Percentiles rank a stretch among this genome's conserved stretches.
Evolutionary conservation across 2,888 invertebrate species (phyloP).

Genomic region (Iphiclides podalirius): DNA sequence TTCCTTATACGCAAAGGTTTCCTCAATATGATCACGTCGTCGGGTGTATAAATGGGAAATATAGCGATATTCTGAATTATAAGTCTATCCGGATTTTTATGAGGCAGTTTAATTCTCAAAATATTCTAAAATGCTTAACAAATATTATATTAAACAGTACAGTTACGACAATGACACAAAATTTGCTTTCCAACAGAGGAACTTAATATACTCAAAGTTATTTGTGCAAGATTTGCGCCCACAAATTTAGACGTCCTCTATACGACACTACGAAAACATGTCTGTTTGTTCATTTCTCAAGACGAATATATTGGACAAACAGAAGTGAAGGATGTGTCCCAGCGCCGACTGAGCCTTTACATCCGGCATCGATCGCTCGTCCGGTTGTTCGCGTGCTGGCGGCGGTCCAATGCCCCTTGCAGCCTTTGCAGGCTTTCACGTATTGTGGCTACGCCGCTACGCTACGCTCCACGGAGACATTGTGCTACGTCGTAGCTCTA

Average conservation of each 20-base stretch:
- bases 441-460: constrained; percentile 31
- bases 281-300: constrained; percentile 16
- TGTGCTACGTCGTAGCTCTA: constrained; percentile 36
- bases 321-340: constrained; percentile 15
- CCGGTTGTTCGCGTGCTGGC: constrained; percentile 29
- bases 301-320: constrained; percentile 18
- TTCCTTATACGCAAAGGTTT: constrained; percentile 18
- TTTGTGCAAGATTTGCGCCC: no score
- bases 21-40: constrained; percentile 18
- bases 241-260: no score
- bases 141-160: no score
- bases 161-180: background rate
- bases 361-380: constrained; percentile 29
- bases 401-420: constrained; percentile 30
- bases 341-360: constrained; percentile 16
- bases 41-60: constrained; percentile 13
- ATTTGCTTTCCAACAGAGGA: no score
- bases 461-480: constrained; percentile 25
- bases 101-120: no score
- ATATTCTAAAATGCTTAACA: no score
- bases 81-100: background rate
- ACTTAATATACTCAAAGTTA: no score
- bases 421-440: constrained; percentile 28
- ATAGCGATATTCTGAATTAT: background rate
- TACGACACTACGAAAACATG: no score